Percentiles rank a stretch among this genome's conserved stretches.
phyloP scores from a whole-genome alignment of 2,888 invertebrate species.

The Ennomos erosarius region DNA sequence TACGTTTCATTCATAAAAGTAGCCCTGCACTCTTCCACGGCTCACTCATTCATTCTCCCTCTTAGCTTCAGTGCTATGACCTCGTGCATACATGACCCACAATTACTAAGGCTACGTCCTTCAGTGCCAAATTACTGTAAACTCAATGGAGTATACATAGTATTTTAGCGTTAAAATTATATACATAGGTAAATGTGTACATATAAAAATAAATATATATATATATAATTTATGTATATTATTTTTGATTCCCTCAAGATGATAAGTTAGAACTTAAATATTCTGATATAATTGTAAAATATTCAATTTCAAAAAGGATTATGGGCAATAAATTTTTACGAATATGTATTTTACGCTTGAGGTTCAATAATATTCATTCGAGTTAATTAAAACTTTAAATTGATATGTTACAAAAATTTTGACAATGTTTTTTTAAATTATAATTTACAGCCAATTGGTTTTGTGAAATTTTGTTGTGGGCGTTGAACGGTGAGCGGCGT shows the following conservation, averaged over 20 bases:
- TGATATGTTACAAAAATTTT: conserved; percentile 18
- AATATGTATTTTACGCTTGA: too few relatives aligned
- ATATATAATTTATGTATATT: background rate
- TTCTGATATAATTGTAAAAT: too few relatives aligned
- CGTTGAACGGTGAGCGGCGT: conserved; percentile 34
- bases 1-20: conserved; percentile 22
- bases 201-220: conserved; percentile 22
- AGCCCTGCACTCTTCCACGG: conserved; percentile 10
- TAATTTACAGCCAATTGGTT: conserved; percentile 27
- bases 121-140: conserved; percentile 19
- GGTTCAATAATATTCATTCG: too few relatives aligned
- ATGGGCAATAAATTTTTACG: too few relatives aligned
- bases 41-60: conserved; percentile 19
- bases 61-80: conserved; percentile 11
- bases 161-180: conserved; percentile 10
- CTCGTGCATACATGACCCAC: background rate
- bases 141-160: background rate
- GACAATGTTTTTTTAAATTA: conserved; percentile 13
- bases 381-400: too few relatives aligned
- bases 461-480: conserved; percentile 33
- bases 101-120: conserved; percentile 3
- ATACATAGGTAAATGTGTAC: conserved; percentile 3
- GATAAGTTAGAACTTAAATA: too few relatives aligned
- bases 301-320: too few relatives aligned
- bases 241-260: conserved; percentile 50